Percentiles rank a stretch among this genome's conserved stretches.
Evolutionary conservation across 1,140 invertebrate genomes (phyloP).

Genomic region (Zaprionus tsacasi): DNA sequence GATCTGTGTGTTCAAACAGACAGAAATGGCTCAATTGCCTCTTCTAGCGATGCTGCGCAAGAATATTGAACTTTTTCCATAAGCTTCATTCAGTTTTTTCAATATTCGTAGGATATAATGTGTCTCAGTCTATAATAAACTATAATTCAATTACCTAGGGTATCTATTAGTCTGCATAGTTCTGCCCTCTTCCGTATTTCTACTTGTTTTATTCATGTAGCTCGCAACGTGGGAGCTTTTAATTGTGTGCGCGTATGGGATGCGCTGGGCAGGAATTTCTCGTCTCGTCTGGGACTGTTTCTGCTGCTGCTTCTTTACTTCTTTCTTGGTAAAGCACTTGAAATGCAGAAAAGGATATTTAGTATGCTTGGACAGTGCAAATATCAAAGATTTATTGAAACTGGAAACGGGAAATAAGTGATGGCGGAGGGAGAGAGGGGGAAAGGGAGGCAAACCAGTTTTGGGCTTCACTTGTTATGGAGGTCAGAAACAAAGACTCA

Average conservation of each 20-base stretch:
- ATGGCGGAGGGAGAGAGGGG: background rate
- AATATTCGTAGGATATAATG: too few species aligned
- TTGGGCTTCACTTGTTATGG: constrained; percentile 60
- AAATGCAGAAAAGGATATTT: constrained; percentile 75
- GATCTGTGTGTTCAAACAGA: too few species aligned
- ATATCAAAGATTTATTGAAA: constrained; percentile 75
- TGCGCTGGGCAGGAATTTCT: constrained; percentile 56
- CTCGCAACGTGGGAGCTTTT: constrained; percentile 74
- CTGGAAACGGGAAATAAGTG: constrained; percentile 6
- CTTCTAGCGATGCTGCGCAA: too few species aligned
- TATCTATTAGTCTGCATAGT: constrained; percentile 3
- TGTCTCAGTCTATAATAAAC: too few species aligned
- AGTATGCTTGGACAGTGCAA: constrained; percentile 68
- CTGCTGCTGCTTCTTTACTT: constrained; percentile 17
- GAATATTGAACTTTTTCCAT: too few species aligned
- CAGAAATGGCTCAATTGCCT: too few species aligned
- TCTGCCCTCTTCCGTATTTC: background rate
- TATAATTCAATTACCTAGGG: too few species aligned
- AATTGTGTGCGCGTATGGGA: constrained; percentile 65
- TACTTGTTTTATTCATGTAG: constrained; percentile 72
- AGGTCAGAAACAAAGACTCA: constrained; percentile 23
- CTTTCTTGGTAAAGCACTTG: constrained; percentile 49
- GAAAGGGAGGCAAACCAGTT: constrained; percentile 30
- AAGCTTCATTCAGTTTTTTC: too few species aligned
- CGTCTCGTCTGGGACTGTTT: constrained; percentile 5